These are phyloP conservation scores for Musca vetustissima DNA, from an alignment of 1,140 invertebrate genomes.

Conservation along the genomic window DNA sequence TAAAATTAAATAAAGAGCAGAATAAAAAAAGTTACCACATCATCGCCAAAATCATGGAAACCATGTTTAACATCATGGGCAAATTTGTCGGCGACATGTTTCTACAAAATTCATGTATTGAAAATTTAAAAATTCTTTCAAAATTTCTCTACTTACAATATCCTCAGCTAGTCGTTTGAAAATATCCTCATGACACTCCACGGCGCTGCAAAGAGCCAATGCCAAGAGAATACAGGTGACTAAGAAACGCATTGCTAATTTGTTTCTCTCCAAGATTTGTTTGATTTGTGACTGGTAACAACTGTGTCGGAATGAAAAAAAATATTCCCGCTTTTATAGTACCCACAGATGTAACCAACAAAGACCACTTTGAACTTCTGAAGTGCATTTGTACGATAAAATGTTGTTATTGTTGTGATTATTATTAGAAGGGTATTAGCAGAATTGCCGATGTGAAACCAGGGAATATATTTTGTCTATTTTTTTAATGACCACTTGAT, in stretches of 20 bases:
- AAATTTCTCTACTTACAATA: neutral
- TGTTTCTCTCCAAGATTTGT: neutral
- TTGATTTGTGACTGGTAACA: neutral
- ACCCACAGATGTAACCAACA: neutral
- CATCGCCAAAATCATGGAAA: neutral
- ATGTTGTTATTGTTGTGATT: too few relatives aligned
- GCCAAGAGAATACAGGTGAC: neutral
- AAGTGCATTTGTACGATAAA: too few relatives aligned
- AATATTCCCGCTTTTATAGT: neutral
- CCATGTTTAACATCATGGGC: neutral
- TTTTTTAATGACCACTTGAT: too few relatives aligned
- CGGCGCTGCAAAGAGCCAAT: neutral
- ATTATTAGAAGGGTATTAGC: too few relatives aligned
- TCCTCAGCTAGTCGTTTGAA: neutral
- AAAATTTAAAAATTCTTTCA: neutral
- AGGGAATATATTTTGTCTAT: too few relatives aligned
- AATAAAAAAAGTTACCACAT: neutral
- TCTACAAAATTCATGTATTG: neutral
- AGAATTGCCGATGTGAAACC: too few relatives aligned
- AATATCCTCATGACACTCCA: neutral
- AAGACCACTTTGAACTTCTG: too few relatives aligned
- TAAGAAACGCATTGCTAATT: neutral
- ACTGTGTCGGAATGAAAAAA: too few relatives aligned
- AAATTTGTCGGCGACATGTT: neutral
- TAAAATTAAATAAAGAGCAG: too few relatives aligned